Percentiles rank a stretch among this genome's conserved stretches.
These are phyloP conservation scores for Lutjanus erythropterus DNA, from an alignment of 2,113 vertebrate genomes.

Conservation along the genomic window DNA sequence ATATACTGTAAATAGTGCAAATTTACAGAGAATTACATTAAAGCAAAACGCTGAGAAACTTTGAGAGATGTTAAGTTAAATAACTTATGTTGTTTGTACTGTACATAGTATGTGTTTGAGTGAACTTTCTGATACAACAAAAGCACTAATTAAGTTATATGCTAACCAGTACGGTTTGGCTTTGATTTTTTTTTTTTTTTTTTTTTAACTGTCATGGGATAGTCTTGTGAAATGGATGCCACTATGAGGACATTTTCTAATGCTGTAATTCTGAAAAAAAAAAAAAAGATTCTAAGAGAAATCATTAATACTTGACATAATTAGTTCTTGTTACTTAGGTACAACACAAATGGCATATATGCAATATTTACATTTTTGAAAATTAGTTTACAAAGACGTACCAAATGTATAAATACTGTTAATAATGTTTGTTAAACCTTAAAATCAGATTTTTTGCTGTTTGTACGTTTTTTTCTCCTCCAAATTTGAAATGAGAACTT, in stretches of 20 bases:
- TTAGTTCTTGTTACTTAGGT: slow-evolving; percentile 88
- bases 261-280: slow-evolving; percentile 82
- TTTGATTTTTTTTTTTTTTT: slow-evolving; percentile 70
- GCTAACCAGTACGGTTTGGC: slow-evolving; percentile 80
- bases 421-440: slow-evolving; percentile 92
- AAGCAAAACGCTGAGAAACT: slow-evolving; percentile 67
- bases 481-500: slow-evolving; percentile 92
- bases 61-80: slow-evolving; percentile 83
- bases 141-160: slow-evolving; percentile 87
- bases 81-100: slow-evolving; percentile 83
- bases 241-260: slow-evolving; percentile 86
- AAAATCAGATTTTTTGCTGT: slow-evolving; percentile 90
- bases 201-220: slow-evolving; percentile 69
- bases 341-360: slow-evolving; percentile 97
- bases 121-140: slow-evolving; percentile 75
- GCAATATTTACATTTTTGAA: slow-evolving; percentile 96
- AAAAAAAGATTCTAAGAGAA: slow-evolving; percentile 69
- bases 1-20: slow-evolving; percentile 81
- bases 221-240: slow-evolving; percentile 82
- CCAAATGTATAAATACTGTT: slow-evolving; percentile 96
- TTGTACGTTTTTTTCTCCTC: slow-evolving; percentile 90
- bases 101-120: slow-evolving; percentile 84
- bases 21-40: slow-evolving; percentile 73
- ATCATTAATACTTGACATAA: slow-evolving; percentile 82
- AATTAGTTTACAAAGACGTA: slow-evolving; percentile 98